Evolutionary conservation across 2,888 invertebrate genomes (phyloP), one percentile per base, ranked within the genome.

Genomic region (Caenorhabditis becei): DNA sequence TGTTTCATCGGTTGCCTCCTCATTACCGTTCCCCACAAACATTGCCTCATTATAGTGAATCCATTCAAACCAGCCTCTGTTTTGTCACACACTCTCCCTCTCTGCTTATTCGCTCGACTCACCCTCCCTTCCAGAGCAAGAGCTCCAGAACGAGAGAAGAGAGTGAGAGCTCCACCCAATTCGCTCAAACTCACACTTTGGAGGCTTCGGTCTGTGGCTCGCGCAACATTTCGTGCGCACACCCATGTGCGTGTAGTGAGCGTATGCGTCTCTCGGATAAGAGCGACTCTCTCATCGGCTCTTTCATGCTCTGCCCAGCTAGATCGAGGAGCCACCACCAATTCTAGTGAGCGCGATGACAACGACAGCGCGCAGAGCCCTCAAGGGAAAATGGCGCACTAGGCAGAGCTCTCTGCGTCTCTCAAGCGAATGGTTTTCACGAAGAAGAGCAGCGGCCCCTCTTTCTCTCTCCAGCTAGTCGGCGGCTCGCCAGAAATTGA

Each of bases 341-440:
- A 66, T 74, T 74, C 74, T 74, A 74, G 74, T 65, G 74, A 74
- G 74, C 74, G 65, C 74, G 74, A 66, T 66, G 74, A 74, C 74
- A 66, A 74, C 65, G 74, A 56, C 74, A 49, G 65, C 66, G 59
- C 74, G 53, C 71, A 63, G 74, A 74, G 74, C 65, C 74, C 74
- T 74, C 74, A 66, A 74, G 74, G 74, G 74, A 74, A 59, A 74
- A 74, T 74, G 74, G 74, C 74, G 74, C 74, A 65, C 74, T 59
- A 44, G 59, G 58, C 23, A 61, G 24, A 32, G 28, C 14, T 49
- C n/a, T 72, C 72, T 72, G 72, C 72, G 65, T 65, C 72, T 72
- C 72, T 65, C 24, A 16, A 11, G 20, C 47, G 44, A 62, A 44
- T 47, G 44, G 71, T 62, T 66, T 49, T 65, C 74, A 58, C 74